These are phyloP conservation scores for Prunella fulvescens DNA, from an alignment of 2,113 vertebrate genomes.

Conservation along the genomic window DNA sequence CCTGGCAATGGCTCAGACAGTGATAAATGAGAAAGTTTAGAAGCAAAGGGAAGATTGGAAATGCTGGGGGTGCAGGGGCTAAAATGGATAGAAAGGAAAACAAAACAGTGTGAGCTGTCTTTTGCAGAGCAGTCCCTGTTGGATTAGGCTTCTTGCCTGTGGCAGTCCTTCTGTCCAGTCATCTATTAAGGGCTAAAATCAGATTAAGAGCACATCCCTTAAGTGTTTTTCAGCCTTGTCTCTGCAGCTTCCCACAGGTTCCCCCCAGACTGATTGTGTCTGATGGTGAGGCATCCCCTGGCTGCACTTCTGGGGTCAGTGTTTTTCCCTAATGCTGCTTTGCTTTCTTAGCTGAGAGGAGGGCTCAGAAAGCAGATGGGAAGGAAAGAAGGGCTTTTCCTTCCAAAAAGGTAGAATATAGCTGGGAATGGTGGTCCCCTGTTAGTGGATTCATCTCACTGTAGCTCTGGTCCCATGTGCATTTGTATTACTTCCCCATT, in stretches of 20 bases:
- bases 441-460: background rate
- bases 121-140: background rate
- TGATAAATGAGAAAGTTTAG: background rate
- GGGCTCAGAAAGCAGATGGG: background rate
- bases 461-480: background rate
- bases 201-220: background rate
- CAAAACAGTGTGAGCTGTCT: background rate
- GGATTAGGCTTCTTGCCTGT: background rate
- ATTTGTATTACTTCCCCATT: background rate
- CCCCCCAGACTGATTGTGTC: accelerated
- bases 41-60: background rate
- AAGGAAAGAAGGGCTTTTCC: background rate
- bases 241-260: background rate
- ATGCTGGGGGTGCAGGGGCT: background rate
- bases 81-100: background rate
- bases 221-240: background rate
- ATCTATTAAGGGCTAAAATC: background rate
- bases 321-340: background rate
- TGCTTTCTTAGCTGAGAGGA: background rate
- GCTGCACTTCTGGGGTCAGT: background rate
- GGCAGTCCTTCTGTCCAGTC: background rate
- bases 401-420: background rate
- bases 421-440: background rate
- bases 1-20: background rate
- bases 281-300: background rate